Base-by-base conservation (phyloP, 2,888 invertebrate genomes). In the Aphodius sticticus region DNA sequence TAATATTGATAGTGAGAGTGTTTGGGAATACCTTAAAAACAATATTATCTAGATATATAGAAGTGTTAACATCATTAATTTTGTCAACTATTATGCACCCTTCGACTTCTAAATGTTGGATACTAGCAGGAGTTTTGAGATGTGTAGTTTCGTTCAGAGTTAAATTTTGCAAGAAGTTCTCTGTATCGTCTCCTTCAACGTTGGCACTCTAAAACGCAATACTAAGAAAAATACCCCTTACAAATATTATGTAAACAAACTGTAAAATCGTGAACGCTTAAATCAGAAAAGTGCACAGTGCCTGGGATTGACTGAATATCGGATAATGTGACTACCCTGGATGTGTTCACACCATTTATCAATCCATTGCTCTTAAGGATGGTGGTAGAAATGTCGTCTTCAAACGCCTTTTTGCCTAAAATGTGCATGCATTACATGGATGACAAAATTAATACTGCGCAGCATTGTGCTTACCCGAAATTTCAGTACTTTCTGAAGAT, bases 171-270 rank as follows among this genome's bases (percentile, higher is more conserved):
- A 90, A 84, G 70, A 90, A 88, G 9, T 89, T 87, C n/a, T 91
- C 92, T 7, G 87, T 88, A 6, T 91, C 87, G 12, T 88, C 88
- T 1, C 91, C 92, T 81, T 90, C 88, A 0, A 92, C 87, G 92
- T 92, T 70, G 12, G 53, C 12, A 53, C 53, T 53, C 53, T 53
- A 53, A 53, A 53, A 53, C 4, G 12, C 12, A 53, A 53, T 53
- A 53, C 12, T 53, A 53, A 82, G 72, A 88, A 86, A 80, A 79
- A 77, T 70, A 72, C 16, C 53, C 37, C 74, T 71, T 76, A 76
- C 72, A 37, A 53, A 76, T 26, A 53, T 75, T 53, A 80, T 70
- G 69, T 69, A 77, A 53, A 77, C 76, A 70, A 76, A 76, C 76
- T 15, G 14, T 75, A 69, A 69, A 69, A 76, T 78, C 90, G 0